These are phyloP conservation scores for Conger conger DNA, from an alignment of 2,113 vertebrate genomes.

Conservation along the genomic window DNA sequence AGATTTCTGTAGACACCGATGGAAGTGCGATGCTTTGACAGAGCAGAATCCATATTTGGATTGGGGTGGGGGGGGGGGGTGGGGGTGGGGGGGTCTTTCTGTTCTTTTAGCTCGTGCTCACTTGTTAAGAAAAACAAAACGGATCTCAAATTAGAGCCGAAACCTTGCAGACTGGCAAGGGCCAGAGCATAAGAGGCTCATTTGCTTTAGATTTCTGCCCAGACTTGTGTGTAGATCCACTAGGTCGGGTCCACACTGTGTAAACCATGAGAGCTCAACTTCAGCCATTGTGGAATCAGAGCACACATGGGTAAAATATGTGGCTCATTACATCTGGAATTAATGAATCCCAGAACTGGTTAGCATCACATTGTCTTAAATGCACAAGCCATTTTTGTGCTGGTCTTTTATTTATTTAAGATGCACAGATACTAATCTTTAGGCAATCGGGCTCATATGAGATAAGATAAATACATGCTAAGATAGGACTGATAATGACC, in stretches of 20 bases:
- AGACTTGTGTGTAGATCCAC: neutral
- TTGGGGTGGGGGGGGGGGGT: neutral
- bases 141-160: neutral
- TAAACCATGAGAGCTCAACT: no score
- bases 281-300: neutral
- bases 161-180: neutral
- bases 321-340: neutral
- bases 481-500: neutral
- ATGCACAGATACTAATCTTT: neutral
- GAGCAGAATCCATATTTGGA: neutral
- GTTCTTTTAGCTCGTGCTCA: neutral
- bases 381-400: neutral
- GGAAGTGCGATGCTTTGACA: neutral
- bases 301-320: neutral
- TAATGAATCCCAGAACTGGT: conserved; percentile 12
- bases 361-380: neutral
- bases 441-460: neutral
- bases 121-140: neutral
- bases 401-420: no score
- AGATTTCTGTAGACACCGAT: neutral
- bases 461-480: neutral
- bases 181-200: neutral
- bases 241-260: neutral
- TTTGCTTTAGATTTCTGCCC: neutral
- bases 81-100: neutral